Evolutionary conservation across 2,797 vertebrate species (phyloP), one percentile per base, ranked within the genome.

Genomic region (Trematomus bernacchii): DNA sequence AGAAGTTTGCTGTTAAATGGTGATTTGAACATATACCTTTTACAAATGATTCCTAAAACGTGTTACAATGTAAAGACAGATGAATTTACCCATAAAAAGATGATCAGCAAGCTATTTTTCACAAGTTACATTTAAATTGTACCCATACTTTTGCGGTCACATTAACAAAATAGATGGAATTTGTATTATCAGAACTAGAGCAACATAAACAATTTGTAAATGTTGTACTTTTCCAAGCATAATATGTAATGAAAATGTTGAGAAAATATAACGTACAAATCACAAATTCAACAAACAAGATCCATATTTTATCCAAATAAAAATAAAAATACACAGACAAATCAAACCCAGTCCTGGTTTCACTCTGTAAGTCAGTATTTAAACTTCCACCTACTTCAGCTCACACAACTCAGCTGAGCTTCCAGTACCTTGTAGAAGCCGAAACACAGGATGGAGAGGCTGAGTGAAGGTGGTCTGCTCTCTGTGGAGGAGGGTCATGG

Each of bases 341-440:
- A 27, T 23, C 23, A 23, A 23, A 23, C 27, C 3, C 27, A 27
- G 27, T 27, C 27, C 27, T 27, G 3, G 27, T 27, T 27, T 23
- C 23, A 23, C 23, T 23, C 23, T 23, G 23, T 23, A 3, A 3
- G 23, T 23, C 23, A 23, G 23, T 23, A 23, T 23, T 23, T 23
- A 23, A 23, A 23, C 21, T 23, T 11, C 1, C 2, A 4, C 46
- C 19, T 75, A 60, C 19, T 23, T 51, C 14, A 76, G 27, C 2
- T 73, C 37, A 76, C 72, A 76, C 10, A 83, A 3, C 46, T 80
- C 63, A 57, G 44, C 77, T 10, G 42, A 37, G n/a, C 0, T 7
- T 44, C 53, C 66, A 13, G 23, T 0, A 19, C 0, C 0, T 0
- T 0, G 0, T 59, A 8, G 14, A 37, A 77, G 1, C 70, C 59